Percentiles rank a stretch among this genome's conserved stretches.
phyloP scores from a whole-genome alignment of 2,888 invertebrate species.

The Girardia tigrina region DNA sequence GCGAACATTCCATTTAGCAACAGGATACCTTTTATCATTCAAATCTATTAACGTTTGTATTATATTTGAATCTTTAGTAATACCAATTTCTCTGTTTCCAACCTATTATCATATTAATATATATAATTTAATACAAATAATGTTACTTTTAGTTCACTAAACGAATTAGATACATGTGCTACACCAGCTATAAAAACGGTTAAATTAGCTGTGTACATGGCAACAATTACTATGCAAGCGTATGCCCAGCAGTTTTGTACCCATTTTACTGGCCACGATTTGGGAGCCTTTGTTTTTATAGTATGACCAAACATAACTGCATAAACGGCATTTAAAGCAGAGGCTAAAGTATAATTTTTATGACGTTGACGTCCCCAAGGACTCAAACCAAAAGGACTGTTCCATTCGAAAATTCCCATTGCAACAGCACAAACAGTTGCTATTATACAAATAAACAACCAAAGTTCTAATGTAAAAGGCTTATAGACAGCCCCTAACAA shows the following conservation, averaged over 20 bases:
- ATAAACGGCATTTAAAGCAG: constrained; percentile 80
- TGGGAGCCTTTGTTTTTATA: constrained; percentile 82
- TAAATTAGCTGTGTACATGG: constrained; percentile 81
- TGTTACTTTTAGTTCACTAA: neutral
- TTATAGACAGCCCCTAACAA: constrained; percentile 26
- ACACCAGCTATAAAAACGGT: constrained; percentile 73
- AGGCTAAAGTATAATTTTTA: constrained; percentile 77
- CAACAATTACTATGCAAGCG: constrained; percentile 81
- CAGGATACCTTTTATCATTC: constrained; percentile 24
- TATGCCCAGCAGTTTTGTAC: constrained; percentile 87
- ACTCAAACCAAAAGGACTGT: constrained; percentile 79
- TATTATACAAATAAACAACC: constrained; percentile 77
- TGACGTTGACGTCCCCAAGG: constrained; percentile 82
- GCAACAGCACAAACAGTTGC: constrained; percentile 74
- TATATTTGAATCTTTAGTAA: constrained; percentile 24
- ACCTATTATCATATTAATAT: neutral
- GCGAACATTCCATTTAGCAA: constrained; percentile 15
- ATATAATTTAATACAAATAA: neutral
- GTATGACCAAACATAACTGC: constrained; percentile 78
- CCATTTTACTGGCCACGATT: constrained; percentile 90
- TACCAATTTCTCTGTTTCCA: neutral
- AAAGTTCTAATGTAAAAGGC: constrained; percentile 73
- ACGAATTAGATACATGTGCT: neutral
- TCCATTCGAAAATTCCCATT: constrained; percentile 80
- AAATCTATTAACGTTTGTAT: constrained; percentile 28